Base-by-base conservation (phyloP, 2,888 invertebrate genomes). In the Theretra japonica region DNA sequence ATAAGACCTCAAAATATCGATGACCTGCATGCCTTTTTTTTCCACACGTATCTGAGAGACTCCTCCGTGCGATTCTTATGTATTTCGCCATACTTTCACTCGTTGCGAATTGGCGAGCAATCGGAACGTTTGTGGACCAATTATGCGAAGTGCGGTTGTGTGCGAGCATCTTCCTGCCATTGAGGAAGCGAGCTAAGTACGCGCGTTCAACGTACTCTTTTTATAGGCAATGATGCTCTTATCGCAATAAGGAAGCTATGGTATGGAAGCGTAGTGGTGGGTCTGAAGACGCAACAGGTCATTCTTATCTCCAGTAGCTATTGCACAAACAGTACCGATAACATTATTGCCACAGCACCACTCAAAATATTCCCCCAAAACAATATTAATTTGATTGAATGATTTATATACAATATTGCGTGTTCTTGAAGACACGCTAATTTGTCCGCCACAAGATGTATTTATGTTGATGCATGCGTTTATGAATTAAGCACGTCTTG, bases 31-130 rank as follows among this genome's bases (percentile, higher is more conserved):
- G 15, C 23, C 19, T 33, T 71, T 58, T 50, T 56, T 73, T 65
- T 23, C 21, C 62, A 69, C 69, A 28, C 5, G 68, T 50, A 5
- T 19, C 48, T 23, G 19, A 48, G n/a, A 50, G 59, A 68, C 8
- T 59, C 57, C 57, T 65, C 21, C 25, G 11, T 25, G 70, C 73
- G 59, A 77, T 74, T 75, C 77, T 76, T 77, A 74, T 77, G 75
- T 79, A 77, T 75, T 80, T 65, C 48, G 56, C 57, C 69, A 77
- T 76, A 86, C 90, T 90, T 89, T 90, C 89, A 86, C 90, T 82
- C 72, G 69, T 75, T 83, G 84, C 84, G 84, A 86, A 86, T 85
- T 83, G 79, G 82, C 82, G 19, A 53, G 33, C 50, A 50, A 50
- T 57, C 56, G 56, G 25, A 23, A 58, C 68, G 30, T n/a, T 50